A percentile compares a stretch with the other conserved stretches of the same genome.
These are phyloP conservation scores for Oncorhynchus masou DNA, from an alignment of 2,113 vertebrate species.

Conservation along the genomic window DNA sequence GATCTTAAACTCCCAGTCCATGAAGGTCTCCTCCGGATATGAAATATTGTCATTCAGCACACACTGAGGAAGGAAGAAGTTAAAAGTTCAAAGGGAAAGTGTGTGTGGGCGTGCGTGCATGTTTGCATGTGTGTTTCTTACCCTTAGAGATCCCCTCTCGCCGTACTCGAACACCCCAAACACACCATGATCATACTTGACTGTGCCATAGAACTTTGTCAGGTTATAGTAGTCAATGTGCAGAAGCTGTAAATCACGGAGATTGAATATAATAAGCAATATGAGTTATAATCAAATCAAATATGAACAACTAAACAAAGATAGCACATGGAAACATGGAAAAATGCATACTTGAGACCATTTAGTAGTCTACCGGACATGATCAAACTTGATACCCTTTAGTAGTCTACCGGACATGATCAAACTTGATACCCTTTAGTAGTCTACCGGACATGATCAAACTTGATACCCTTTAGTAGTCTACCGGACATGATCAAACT, in stretches of 20 bases:
- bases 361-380: too few relatives aligned
- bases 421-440: too few relatives aligned
- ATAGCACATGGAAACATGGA: background rate
- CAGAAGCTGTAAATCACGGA: conserved; percentile 74
- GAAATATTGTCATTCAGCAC: conserved; percentile 94
- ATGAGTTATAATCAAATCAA: background rate
- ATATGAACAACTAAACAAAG: background rate
- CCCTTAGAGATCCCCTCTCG: conserved; percentile 89
- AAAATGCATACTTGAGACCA: background rate
- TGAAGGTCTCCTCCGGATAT: conserved; percentile 94
- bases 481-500: too few relatives aligned
- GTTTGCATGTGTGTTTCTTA: conserved; percentile 55
- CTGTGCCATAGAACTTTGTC: conserved; percentile 97
- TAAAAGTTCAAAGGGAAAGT: conserved; percentile 7
- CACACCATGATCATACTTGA: conserved; percentile 84
- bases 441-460: too few relatives aligned
- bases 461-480: too few relatives aligned
- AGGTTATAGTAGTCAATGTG: conserved; percentile 95
- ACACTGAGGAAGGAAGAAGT: conserved; percentile 68
- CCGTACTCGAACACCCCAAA: conserved; percentile 92
- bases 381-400: too few relatives aligned
- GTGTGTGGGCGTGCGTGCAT: background rate
- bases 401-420: too few relatives aligned
- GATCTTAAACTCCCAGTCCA: conserved; percentile 99
- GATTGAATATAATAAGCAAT: background rate